Evolutionary conservation across 1,140 invertebrate genomes (phyloP).

Genomic region (Drosophila punjabiensis): DNA sequence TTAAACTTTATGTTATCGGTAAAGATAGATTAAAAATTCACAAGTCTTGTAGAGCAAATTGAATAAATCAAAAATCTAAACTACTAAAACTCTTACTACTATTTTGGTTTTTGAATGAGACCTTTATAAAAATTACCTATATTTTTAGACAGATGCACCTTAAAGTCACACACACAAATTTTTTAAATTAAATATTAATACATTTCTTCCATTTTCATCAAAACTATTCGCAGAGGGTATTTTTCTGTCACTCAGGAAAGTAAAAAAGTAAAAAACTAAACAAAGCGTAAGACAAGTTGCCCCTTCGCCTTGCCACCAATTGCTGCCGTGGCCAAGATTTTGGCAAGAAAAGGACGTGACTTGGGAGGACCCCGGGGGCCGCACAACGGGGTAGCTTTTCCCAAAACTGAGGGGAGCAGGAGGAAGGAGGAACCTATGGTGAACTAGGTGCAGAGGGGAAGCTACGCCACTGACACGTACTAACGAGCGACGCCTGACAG

Average conservation of each 20-base stretch:
- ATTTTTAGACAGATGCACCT: background rate
- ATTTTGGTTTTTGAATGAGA: no score
- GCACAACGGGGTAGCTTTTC: constrained; percentile 3
- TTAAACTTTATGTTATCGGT: background rate
- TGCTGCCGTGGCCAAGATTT: constrained; percentile 61
- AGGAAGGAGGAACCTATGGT: background rate
- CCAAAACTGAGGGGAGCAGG: background rate
- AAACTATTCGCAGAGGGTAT: constrained; percentile 11
- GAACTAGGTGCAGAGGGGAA: background rate
- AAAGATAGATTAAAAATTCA: background rate
- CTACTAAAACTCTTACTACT: no score
- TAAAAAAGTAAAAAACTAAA: constrained; percentile 21
- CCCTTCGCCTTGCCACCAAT: constrained; percentile 13
- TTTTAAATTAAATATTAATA: background rate
- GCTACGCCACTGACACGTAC: constrained; percentile 67
- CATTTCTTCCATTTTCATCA: background rate
- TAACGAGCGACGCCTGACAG: constrained; percentile 72
- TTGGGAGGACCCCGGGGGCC: constrained; percentile 21
- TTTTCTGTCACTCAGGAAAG: constrained; percentile 23
- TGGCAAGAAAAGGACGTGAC: constrained; percentile 65
- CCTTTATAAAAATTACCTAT: background rate
- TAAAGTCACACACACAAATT: background rate
- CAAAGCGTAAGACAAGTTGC: constrained; percentile 18
- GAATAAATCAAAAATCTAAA: no score
- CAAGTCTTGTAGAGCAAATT: background rate